These are phyloP conservation scores for Ganaspis sp. DNA, from an alignment of 1,140 invertebrate species.

Conservation along the genomic window DNA sequence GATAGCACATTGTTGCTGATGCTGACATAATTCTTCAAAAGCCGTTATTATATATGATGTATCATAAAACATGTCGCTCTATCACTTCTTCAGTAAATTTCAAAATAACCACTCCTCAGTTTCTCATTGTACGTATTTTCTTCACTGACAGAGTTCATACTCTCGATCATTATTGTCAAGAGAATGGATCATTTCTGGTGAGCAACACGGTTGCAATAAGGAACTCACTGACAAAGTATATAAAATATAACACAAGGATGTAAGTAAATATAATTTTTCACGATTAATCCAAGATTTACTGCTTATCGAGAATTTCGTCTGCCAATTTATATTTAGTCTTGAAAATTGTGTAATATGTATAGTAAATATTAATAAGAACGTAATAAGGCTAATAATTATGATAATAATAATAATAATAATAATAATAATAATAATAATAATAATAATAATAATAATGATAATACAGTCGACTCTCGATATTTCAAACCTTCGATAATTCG, in stretches of 20 bases:
- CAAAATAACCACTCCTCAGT: constrained; percentile 5
- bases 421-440: too few species aligned
- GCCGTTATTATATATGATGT: neutral
- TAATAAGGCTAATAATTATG: too few species aligned
- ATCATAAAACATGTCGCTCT: constrained; percentile 5
- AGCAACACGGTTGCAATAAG: constrained; percentile 18
- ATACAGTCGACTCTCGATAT: too few species aligned
- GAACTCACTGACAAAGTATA: constrained; percentile 4
- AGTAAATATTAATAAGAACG: too few species aligned
- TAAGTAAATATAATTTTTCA: neutral
- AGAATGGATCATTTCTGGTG: neutral
- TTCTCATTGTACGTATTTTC: constrained; percentile 1
- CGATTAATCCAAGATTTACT: neutral
- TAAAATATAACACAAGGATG: neutral
- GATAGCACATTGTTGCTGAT: too few species aligned
- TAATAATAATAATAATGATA: too few species aligned
- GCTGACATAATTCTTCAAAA: too few species aligned
- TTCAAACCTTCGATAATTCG: too few species aligned
- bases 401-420: too few species aligned
- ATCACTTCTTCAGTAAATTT: constrained; percentile 6
- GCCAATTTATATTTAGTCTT: too few species aligned
- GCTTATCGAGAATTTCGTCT: neutral
- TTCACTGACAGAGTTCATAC: constrained; percentile 4
- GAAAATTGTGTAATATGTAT: too few species aligned
- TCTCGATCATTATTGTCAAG: neutral